Evolutionary conservation across 2,797 vertebrate species (phyloP), one percentile per base, ranked within the genome.

Genomic region (Mionectes olivaceus): DNA sequence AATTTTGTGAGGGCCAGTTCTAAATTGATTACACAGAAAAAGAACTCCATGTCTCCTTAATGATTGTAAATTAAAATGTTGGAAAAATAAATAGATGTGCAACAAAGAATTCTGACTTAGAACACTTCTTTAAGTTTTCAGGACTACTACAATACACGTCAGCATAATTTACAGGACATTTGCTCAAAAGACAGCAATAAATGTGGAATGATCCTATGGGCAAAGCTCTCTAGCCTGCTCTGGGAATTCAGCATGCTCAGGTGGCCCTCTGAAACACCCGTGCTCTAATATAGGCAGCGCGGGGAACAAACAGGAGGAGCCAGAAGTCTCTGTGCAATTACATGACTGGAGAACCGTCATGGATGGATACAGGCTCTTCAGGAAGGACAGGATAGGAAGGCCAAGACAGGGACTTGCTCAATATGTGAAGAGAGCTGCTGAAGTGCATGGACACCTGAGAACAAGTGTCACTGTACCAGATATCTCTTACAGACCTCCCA

Each of bases 81-180:
- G 32, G 55, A 33, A 70, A 82, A 63, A 75, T 23, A 53, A 53
- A 83, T 11, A 78, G 35, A 32, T 1, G 5, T 0, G 37, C 21
- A 69, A 71, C 19, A 49, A 35, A 49, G 35, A 11, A 43, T 41
- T 77, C 4, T 32, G 49, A 27, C 35, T 64, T 65, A 32, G 87
- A 79, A 89, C 1, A 10, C 37, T 46, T 75, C 41, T 59, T 46
- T 70, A 39, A 39, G 44, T 73, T 88, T 39, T 59, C 47, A 75
- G 52, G 52, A 47, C 21, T 59, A 80, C 19, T 41, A 15, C 63
- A 27, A 27, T 47, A 83, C 64, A 91, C 55, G 23, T 57, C 77
- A 77, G 22, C 64, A 89, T 43, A 68, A 67, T 90, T 93, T 46
- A 78, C 10, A 90, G 67, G 39, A 63, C 41, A 79, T 95, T 94